Percentiles rank a stretch among this genome's conserved stretches.
Conservation (phyloP, 2,888 invertebrate species). For the Mamestra brassicae region DNA sequence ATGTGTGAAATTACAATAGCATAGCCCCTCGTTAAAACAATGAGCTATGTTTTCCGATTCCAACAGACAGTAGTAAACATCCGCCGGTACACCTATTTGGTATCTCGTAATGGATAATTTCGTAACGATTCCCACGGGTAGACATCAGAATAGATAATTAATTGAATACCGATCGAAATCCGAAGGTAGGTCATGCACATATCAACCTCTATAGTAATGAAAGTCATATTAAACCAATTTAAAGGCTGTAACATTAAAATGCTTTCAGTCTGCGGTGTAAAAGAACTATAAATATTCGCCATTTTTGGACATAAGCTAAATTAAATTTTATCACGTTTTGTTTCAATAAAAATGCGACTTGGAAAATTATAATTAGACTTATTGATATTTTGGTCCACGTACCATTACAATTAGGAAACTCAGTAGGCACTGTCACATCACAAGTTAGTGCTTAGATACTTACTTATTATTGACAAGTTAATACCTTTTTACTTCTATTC, state of each 20-base stretch:
- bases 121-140: background rate
- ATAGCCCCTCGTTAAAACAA: background rate
- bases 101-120: slow-evolving; percentile 5
- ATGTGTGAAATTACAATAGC: background rate
- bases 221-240: slow-evolving; percentile 2
- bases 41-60: background rate
- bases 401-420: too few relatives aligned
- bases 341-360: slow-evolving; percentile 37
- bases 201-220: background rate
- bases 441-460: background rate
- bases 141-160: slow-evolving; percentile 3
- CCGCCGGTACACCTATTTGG: background rate
- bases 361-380: slow-evolving; percentile 22
- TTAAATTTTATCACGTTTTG: slow-evolving; percentile 39
- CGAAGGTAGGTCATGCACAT: background rate
- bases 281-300: background rate
- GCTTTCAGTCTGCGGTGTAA: slow-evolving; percentile 1
- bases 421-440: background rate
- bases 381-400: slow-evolving; percentile 7
- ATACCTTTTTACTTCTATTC: background rate
- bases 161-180: slow-evolving; percentile 2
- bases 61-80: background rate
- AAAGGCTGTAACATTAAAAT: slow-evolving; percentile 18
- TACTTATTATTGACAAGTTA: background rate
- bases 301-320: slow-evolving; percentile 7